A percentile compares a stretch with the other conserved stretches of the same genome.
These are phyloP conservation scores for Thamnaconus septentrionalis DNA, from an alignment of 2,113 vertebrate genomes.

Conservation along the genomic window DNA sequence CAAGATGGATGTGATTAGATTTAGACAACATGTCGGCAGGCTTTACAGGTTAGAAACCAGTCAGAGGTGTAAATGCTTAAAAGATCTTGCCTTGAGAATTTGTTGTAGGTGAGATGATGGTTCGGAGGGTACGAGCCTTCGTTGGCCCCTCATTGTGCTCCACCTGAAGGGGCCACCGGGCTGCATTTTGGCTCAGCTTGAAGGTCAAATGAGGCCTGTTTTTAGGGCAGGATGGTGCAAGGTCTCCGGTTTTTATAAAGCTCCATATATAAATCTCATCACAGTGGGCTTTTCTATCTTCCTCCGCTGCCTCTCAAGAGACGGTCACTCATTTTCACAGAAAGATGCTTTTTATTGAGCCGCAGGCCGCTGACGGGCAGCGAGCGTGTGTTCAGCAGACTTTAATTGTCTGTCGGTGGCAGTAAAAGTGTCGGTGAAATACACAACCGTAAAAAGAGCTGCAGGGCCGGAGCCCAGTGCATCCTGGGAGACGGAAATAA, in stretches of 20 bases:
- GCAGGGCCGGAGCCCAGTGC: slow-evolving; percentile 34
- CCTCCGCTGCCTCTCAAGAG: slow-evolving; percentile 29
- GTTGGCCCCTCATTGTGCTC: no score
- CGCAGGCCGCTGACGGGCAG: slow-evolving; percentile 65
- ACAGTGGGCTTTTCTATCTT: slow-evolving; percentile 38
- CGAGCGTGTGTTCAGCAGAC: slow-evolving; percentile 69
- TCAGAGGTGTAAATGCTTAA: no score
- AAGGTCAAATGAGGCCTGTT: slow-evolving; percentile 60
- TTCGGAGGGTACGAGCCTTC: no score
- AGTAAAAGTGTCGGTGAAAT: slow-evolving; percentile 70
- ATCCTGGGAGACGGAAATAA: slow-evolving; percentile 32
- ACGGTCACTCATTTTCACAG: slow-evolving; percentile 58
- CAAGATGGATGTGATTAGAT: no score
- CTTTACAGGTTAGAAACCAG: no score
- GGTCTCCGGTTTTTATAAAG: slow-evolving; percentile 56
- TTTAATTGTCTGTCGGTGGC: slow-evolving; percentile 71
- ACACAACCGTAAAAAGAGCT: slow-evolving; percentile 68
- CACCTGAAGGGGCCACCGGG: not conserved
- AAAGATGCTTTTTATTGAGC: slow-evolving; percentile 71
- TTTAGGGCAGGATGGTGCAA: slow-evolving; percentile 10
- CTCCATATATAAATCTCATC: slow-evolving; percentile 55
- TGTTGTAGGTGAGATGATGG: no score
- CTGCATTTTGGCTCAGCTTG: slow-evolving; percentile 33
- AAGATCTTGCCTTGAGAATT: no score
- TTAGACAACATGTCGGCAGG: no score